phyloP scores from a whole-genome alignment of 2,888 invertebrate genomes.

The Phania funesta region DNA sequence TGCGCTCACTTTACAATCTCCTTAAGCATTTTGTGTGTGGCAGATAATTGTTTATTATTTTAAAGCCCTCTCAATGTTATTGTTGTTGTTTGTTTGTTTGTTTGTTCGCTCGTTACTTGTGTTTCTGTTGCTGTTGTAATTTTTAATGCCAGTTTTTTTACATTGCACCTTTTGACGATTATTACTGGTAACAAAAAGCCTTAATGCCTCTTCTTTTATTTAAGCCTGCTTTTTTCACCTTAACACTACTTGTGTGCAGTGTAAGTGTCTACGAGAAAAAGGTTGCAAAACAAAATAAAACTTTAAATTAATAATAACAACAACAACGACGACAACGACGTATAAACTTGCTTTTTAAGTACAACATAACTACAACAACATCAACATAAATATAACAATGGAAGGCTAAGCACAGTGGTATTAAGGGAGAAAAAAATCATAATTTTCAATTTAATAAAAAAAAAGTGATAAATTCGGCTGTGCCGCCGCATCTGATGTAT shows the following conservation, averaged over 20 bases:
- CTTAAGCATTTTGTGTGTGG: slow-evolving; percentile 55
- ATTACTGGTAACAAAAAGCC: slow-evolving; percentile 57
- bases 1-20: slow-evolving; percentile 65
- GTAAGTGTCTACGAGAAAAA: slow-evolving; percentile 21
- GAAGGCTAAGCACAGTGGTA: slow-evolving; percentile 29
- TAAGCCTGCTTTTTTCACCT: slow-evolving; percentile 58
- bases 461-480: no score
- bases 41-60: slow-evolving; percentile 67
- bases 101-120: slow-evolving; percentile 3
- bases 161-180: slow-evolving; percentile 63
- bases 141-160: slow-evolving; percentile 51
- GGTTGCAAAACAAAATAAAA: slow-evolving; percentile 16
- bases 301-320: background rate
- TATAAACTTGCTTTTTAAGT: slow-evolving; percentile 57
- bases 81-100: slow-evolving; percentile 32
- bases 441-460: no score
- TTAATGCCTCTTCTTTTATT: slow-evolving; percentile 45
- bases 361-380: slow-evolving; percentile 31
- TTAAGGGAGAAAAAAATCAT: background rate
- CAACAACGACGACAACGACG: slow-evolving; percentile 12
- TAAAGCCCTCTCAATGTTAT: slow-evolving; percentile 59
- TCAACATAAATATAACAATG: slow-evolving; percentile 14
- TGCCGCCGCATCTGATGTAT: no score
- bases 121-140: slow-evolving; percentile 32
- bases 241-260: background rate